Base-by-base conservation (phyloP, 2,888 invertebrate genomes). In the Muschampia plurimacula region DNA sequence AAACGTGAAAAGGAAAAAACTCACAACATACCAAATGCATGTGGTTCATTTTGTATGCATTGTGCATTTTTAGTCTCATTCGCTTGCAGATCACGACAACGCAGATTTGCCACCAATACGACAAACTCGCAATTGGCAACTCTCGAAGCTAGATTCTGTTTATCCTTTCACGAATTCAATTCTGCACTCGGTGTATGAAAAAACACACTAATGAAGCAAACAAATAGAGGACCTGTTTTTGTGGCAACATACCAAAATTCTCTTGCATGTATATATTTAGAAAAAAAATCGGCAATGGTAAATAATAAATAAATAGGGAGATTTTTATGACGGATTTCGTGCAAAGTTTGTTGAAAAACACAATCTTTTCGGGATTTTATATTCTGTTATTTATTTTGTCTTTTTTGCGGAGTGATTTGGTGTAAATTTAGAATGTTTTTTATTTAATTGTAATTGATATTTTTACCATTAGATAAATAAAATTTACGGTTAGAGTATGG, bases 31-130 rank as follows among this genome's bases (percentile, higher is more conserved):
- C 78, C 57, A 10, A 57, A 32, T 85, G 84, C 83, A 83, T 86
- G 83, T 80, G 81, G 83, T 83, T 82, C 86, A 86, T 85, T 89
- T 88, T 85, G 87, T 90, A 91, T 90, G 90, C 89, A 90, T 88
- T 89, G 88, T 88, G 88, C 87, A 88, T 57, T 57, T 57, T 28
- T 57, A 80, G 80, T 78, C 82, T 84, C 86, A 87, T 89, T 85
- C 82, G 84, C 81, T 83, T 88, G 85, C 89, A 81, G 85, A 85
- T 85, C 90, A 87, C 87, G 36, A 28, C 22, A 88, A 74, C 15
- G 10, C 81, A 80, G 80, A 78, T 79, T 83, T 80, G 83, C 80
- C 82, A 84, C 83, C 86, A 85, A 87, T 86, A 87, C 88, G 89
- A 87, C 90, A 90, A 91, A 91, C 64, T 22, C 89, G 83, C 88